Evolutionary conservation across 2,888 invertebrate genomes (phyloP).

Genomic region (Lasioglossum zephyrum): DNA sequence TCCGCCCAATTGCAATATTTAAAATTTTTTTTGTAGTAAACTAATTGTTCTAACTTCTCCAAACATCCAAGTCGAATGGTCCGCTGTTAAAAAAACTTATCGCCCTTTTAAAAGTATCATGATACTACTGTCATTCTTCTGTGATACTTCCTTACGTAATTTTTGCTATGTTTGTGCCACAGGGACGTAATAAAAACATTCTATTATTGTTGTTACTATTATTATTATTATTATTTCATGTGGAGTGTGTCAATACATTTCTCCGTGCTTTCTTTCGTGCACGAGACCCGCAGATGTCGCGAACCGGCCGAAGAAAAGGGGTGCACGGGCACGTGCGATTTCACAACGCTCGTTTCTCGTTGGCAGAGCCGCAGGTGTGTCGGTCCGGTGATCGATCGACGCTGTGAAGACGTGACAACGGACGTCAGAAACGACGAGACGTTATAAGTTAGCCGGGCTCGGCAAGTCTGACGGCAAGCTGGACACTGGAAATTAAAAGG

Average conservation of each 20-base stretch:
- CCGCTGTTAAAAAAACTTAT: too few relatives aligned
- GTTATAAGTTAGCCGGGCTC: slow-evolving; percentile 58
- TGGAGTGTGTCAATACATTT: neutral
- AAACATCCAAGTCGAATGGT: too few relatives aligned
- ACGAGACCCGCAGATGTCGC: slow-evolving; percentile 30
- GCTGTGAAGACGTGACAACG: slow-evolving; percentile 55
- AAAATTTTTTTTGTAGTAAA: too few relatives aligned
- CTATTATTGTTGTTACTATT: neutral
- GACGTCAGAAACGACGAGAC: slow-evolving; percentile 43
- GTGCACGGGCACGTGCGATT: slow-evolving; percentile 47
- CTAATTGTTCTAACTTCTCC: too few relatives aligned
- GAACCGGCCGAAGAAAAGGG: slow-evolving; percentile 9
- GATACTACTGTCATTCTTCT: too few relatives aligned
- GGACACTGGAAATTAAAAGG: slow-evolving; percentile 74
- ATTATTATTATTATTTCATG: neutral
- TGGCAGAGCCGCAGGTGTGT: slow-evolving; percentile 56
- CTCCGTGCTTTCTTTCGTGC: neutral
- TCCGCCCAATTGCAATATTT: too few relatives aligned
- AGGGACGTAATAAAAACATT: neutral
- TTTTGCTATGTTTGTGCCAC: neutral
- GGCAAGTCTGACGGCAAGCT: slow-evolving; percentile 49
- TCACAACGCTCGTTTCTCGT: slow-evolving; percentile 46
- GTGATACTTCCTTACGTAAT: neutral
- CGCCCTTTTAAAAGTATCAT: too few relatives aligned
- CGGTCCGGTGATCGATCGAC: slow-evolving; percentile 58